These are phyloP conservation scores for Radopholus similis DNA, from an alignment of 1,140 invertebrate species.

Conservation along the genomic window DNA sequence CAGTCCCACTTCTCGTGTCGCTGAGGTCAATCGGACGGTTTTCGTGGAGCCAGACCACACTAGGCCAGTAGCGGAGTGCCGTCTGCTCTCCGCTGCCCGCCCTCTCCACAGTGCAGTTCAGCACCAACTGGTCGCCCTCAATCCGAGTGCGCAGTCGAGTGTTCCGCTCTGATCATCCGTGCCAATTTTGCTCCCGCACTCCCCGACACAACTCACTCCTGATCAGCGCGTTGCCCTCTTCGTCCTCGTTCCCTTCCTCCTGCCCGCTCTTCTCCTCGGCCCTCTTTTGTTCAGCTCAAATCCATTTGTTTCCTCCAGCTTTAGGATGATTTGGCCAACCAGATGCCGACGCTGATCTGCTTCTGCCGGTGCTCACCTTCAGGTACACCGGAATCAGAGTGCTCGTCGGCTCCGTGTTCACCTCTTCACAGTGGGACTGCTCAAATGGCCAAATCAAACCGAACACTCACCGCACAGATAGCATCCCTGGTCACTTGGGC, in stretches of 20 bases:
- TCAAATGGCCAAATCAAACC: neutral
- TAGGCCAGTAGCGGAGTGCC: too few relatives aligned
- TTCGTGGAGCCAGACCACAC: neutral
- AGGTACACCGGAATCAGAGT: constrained; percentile 29
- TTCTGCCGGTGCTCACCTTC: constrained; percentile 14
- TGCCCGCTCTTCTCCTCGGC: neutral
- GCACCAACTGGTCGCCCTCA: constrained; percentile 19
- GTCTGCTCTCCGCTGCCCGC: neutral
- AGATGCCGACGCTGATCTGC: neutral
- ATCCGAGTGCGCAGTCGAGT: constrained; percentile 9
- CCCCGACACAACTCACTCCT: neutral
- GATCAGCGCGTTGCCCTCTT: neutral
- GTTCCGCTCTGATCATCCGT: constrained; percentile 12
- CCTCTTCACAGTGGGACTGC: constrained; percentile 9
- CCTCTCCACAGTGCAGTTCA: constrained; percentile 27
- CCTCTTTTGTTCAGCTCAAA: neutral
- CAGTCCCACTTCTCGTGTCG: neutral
- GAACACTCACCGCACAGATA: constrained; percentile 22
- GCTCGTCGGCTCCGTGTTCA: constrained; percentile 31
- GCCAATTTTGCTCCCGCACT: neutral
- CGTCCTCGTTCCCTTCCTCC: neutral
- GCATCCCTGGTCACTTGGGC: constrained; percentile 21
- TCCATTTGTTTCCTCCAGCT: neutral
- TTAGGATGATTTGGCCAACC: neutral
- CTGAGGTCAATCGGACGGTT: constrained; percentile 14